Base-by-base conservation (phyloP, 2,888 invertebrate genomes). In the Odontocolon sp. region DNA sequence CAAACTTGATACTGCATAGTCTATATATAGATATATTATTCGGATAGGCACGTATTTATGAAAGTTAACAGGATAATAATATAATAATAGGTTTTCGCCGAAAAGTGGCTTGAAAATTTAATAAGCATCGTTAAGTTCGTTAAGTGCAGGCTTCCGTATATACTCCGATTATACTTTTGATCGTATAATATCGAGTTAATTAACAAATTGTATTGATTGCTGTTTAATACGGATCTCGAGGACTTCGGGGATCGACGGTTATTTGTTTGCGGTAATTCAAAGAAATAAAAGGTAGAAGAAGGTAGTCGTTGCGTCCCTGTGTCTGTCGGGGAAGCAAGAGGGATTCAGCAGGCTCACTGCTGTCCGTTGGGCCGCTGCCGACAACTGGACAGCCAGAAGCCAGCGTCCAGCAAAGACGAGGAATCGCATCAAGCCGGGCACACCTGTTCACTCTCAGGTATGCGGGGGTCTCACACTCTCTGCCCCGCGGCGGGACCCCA, bases 391-490 rank as follows among this genome's bases (percentile, higher is more conserved):
- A 79, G 78, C 6, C 33, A 45, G 42, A 16, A 23, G 26, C 8
- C n/a, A 11, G 28, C 28, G 6, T n/a, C 28, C 36, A n/a, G 36
- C 3, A 21, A 9, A 56, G n/a, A 56, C n/a, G 14, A 6, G 40
- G n/a, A 52, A 33, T 40, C 42, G 23, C 21, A 33, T n/a, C 18
- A 56, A 52, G 78, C 75, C 56, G 80, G 85, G n/a, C 85, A 85
- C 85, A 85, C 85, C 85, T 85, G 85, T 85, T 85, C 84, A 79
- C 82, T n/a, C n/a, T 79, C 83, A 85, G 84, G 85, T 85, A 85
- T 85, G 85, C 82, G 80, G 80, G 80, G 78, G 80, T 76, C 72
- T 73, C 72, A 66, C 68, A 42, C 52, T 42, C 26, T 57, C 16
- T 59, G 57, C 54, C 50, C 28, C 31, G 31, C 73, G 38, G 52